Base-by-base conservation (phyloP, 2,113 vertebrate species). In the Chelonoidis abingdonii region DNA sequence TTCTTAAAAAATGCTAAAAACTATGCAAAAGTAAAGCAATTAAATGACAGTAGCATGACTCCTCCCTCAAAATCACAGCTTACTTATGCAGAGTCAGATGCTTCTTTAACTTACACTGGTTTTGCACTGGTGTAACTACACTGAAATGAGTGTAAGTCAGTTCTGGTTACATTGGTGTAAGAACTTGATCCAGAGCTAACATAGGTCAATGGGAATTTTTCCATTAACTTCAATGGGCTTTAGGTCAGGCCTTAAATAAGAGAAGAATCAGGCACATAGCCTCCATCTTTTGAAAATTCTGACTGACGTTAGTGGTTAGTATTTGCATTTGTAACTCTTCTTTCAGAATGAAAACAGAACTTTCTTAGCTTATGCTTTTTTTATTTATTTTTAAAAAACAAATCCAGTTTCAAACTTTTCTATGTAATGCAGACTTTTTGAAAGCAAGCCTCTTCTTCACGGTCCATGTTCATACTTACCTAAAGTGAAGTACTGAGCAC, bases 401-500 rank as follows among this genome's bases (percentile, higher is more conserved):
- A 72, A 84, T 88, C 75, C 57, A 83, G 27, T 94, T 95, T 91
- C 75, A 92, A 38, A 1, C 1, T 49, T 31, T 84, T 95, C 56
- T 86, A 72, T 65, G 85, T 84, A 95, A 92, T 92, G 89, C 72
- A 76, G 69, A 29, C 10, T 92, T 72, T 38, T 62, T 79, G 54
- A 85, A 95, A 95, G 59, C 69, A 86, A 93, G 44, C 19, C 62
- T 88, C 87, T 92, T 94, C 89, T 78, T 75, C 72, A 92, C 85
- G 69, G 95, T 57, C 76, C 76, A 82, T 85, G n/a, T 31, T 87
- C 85, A 85, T 82, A 38, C n/a, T 81, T 94, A 69, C 59, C 54
- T 76, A 69, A 53, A 27, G 31, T 1, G n/a, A 96, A 93, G 69
- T 84, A 89, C 78, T 76, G 56, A 92, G 56, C n/a, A 91, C 49